phyloP scores from a whole-genome alignment of 2,797 vertebrate genomes.

The Rhadinocentrus ornatus region DNA sequence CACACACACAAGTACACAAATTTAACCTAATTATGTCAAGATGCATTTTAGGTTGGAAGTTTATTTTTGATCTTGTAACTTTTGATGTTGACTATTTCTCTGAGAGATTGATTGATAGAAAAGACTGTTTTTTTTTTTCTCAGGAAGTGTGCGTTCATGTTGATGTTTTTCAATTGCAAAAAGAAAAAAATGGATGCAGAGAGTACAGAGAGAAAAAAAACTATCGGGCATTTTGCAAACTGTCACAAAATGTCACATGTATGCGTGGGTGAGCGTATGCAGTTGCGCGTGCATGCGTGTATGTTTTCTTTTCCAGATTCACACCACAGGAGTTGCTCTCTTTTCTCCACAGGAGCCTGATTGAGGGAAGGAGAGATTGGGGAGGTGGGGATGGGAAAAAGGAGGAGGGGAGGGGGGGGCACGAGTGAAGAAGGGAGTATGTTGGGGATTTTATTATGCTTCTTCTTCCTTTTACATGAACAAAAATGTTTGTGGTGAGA shows the following conservation, averaged over 20 bases:
- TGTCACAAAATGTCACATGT: constrained; percentile 34
- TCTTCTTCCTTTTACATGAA: constrained; percentile 61
- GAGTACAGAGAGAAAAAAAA: constrained; percentile 47
- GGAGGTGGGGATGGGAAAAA: constrained; percentile 9
- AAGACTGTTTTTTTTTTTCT: constrained; percentile 47
- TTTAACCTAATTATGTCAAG: constrained; percentile 42
- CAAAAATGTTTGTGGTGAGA: constrained; percentile 70
- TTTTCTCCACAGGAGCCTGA: constrained; percentile 83
- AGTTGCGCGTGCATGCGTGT: constrained; percentile 58
- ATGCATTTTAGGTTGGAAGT: constrained; percentile 42
- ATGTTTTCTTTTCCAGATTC: constrained; percentile 80
- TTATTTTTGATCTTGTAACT: constrained; percentile 32
- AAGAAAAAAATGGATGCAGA: constrained; percentile 31
- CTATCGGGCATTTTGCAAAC: constrained; percentile 45
- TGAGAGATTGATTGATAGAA: constrained; percentile 58
- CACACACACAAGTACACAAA: constrained; percentile 24
- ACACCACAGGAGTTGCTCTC: constrained; percentile 78
- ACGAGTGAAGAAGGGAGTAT: constrained; percentile 15
- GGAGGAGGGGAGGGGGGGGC: background rate
- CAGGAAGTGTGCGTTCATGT: constrained; percentile 55
- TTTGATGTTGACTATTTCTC: constrained; percentile 51
- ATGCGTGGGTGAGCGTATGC: constrained; percentile 13
- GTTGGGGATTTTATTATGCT: constrained; percentile 48
- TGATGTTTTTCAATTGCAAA: constrained; percentile 26
- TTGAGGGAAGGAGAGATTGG: constrained; percentile 66